Evolutionary conservation across 2,113 vertebrate species (phyloP), one percentile per base, ranked within the genome.

Genomic region (Grammomys dolichurus): DNA sequence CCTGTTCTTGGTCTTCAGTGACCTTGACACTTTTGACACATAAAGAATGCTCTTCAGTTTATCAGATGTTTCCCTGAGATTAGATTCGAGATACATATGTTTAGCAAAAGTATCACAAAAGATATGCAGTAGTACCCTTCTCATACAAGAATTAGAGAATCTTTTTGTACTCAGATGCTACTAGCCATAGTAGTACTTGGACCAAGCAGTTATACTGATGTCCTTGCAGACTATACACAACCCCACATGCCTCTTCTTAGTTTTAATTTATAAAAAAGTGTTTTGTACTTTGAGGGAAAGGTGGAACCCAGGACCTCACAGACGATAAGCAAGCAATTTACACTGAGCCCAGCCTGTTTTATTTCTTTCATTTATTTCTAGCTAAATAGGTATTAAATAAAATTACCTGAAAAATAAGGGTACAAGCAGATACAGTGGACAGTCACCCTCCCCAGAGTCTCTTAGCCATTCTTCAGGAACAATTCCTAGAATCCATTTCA

Each of bases 1-100:
- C 69, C 67, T 67, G 73, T 46, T 56, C 69, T 81, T 70, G 22
- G 31, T 88, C 54, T 63, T 82, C 82, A 67, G 1, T n/a, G 58
- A 86, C 75, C 81, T 94, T 96, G 91, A 80, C 75, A 94, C 91
- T 84, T 90, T 54, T 94, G 5, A 96, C 90, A 70, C 46, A 88
- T 26, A 46, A 48, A 94, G 91, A 94, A 88, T 26, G 43, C 51
- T 24, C 69, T 76, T 95, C 31, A 94, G 67, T 46, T 73, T n/a
- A 22, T 91, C 72, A 92, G 73, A 67, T 51, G 17, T 86, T 87
- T 76, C 77, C 72, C 75, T 86, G 81, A 16, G 65, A 63, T 93
- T 88, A 91, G 63, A 94, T 85, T 84, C 60, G 60, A 77, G 73
- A 91, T 31, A 51, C 1, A 1, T 54, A 87, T 90, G 94, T 95